Base-by-base conservation (phyloP, 1,140 invertebrate genomes). In the Antheraea pernyi region DNA sequence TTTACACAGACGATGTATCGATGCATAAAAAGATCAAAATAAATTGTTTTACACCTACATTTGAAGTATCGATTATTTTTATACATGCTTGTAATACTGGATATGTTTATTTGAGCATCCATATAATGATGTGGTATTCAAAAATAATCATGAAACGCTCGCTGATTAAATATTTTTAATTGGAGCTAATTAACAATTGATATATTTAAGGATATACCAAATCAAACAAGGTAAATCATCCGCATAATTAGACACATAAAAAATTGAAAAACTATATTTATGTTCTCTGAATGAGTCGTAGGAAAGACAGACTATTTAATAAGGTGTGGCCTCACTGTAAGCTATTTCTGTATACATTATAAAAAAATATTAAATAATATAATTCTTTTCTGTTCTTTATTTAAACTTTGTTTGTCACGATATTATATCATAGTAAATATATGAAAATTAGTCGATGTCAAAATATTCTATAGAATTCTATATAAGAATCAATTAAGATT, bases 21-120 rank as follows among this genome's bases (percentile, higher is more conserved):
- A 42, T 60, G 59, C 36, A 67, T 68, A 67, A 70, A 65, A 74
- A 64, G 74, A 79, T 30, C 22, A 30, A 30, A 30, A 30, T 30
- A 30, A 30, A 30, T 30, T 30, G 22, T 30, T 30, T 42, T 42
- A 42, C 11, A 42, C 39, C 7, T 42, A 42, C 39, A 42, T 42
- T 42, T 42, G 7, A 3, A 4, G 39, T 42, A 11, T 11, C 39
- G 11, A 11, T 42, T 42, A 42, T 42, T 74, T 70, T 77, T 73
- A 77, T 58, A 70, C 16, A 13, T 0, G 16, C 46, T 16, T n/a
- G 4, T 53, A 53, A 53, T 53, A 53, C 46, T 53, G 46, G 46
- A 53, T 53, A 53, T 53, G 46, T 53, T 16, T 16, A 53, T 53
- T 42, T 53, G 46, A 53, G 46, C 46, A 53, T 53, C 13, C 46